Evolutionary conservation across 35 echinoderm and acorn worm species (phyloP), one percentile per base, ranked within the genome.

Genomic region (Stichopus chloronotus): DNA sequence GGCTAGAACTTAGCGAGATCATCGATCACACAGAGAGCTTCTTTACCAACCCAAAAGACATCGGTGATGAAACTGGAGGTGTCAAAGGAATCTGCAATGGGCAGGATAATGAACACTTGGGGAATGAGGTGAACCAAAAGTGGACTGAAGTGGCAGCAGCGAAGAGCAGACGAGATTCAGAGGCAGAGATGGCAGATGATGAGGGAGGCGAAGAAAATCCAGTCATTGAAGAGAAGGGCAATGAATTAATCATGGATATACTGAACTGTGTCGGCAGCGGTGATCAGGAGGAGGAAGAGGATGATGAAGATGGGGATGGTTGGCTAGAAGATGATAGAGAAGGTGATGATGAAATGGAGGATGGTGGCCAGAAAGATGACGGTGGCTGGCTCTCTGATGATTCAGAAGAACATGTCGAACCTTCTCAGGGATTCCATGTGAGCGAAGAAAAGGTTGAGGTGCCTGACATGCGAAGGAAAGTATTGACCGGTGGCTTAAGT

Each of bases 1-100:
- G 87, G 2, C 61, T 89, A 13, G 87, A 89, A 4, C 57, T 89
- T 11, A 63, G 59, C 52, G 87, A 89, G 61, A 89, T 89, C 57
- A 89, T 89, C 10, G 87, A 89, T 89, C 57, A 63, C 52, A 89
- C 87, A 8, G 87, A 89, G 65, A 89, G 87, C 25, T 63, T 89
- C 8, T 10, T 57, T 17, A 52, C 23, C 14, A 30, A 57, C 25
- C 9, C 20, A 79, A 79, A 53, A 14, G 52, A 52, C 12, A 83
- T 83, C 22, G 25, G 24, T 17, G 52, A 83, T 14, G 8, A 7
- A 14, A 8, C 24, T 4, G 30, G 52, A 6, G 52, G 24, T 83
- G 80, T 57, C 80, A 83, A 11, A 83, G 55, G 52, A 9, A 43
- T 14, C 25, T 7, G 24, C 5, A 9, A 52, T 55, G 80, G 80